phyloP scores from a whole-genome alignment of 2,797 vertebrate genomes.

The Bucorvus abyssinicus region DNA sequence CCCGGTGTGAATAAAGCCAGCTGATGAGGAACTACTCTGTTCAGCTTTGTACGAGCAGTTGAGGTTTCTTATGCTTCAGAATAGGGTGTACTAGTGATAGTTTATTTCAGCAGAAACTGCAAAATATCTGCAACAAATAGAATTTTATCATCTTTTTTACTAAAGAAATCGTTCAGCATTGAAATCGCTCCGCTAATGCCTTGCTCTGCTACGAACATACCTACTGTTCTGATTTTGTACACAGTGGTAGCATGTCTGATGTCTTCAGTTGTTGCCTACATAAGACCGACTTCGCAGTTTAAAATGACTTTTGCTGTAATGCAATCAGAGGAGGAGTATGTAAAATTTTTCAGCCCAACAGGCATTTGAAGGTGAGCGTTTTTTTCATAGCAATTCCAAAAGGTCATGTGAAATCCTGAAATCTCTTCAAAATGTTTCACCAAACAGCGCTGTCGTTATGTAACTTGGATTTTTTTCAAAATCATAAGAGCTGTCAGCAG shows the following conservation, averaged over 20 bases:
- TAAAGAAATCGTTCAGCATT: neutral
- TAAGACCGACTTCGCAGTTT: neutral
- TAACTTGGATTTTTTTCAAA: neutral
- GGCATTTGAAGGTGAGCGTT: neutral
- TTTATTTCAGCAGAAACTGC: neutral
- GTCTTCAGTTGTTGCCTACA: neutral
- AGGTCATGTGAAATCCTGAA: neutral
- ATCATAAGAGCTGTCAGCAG: rapidly evolving
- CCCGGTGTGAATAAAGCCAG: neutral
- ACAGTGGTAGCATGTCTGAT: neutral
- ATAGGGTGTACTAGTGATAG: neutral
- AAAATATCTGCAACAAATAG: neutral
- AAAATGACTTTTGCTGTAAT: neutral
- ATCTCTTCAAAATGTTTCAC: neutral
- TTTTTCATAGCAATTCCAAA: neutral
- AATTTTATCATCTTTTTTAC: neutral
- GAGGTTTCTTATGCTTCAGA: neutral
- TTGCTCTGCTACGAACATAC: neutral
- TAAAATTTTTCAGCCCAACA: neutral
- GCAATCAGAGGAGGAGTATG: neutral
- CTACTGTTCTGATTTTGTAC: neutral
- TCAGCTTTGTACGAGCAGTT: neutral
- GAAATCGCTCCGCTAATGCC: neutral
- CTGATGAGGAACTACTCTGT: neutral
- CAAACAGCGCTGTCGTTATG: neutral